Base-by-base conservation (phyloP, 2,797 vertebrate species). In the Nothura maculosa region DNA sequence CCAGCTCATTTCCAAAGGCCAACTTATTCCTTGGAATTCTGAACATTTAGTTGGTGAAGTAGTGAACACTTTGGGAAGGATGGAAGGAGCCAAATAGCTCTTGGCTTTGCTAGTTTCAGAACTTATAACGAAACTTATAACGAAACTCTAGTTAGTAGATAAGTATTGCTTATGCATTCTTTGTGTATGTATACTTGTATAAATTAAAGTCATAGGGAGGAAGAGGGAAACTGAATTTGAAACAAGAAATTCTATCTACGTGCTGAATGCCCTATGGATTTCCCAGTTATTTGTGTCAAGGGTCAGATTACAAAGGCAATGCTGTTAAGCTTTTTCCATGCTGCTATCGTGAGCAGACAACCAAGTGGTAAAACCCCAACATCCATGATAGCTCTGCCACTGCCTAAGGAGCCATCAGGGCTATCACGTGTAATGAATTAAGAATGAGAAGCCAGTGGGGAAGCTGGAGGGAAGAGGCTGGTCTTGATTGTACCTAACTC, bases 391-490 rank as follows among this genome's bases (percentile, higher is more conserved):
- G 45, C 55, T 50, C 10, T 50, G 22, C 30, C 34, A 12, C 2
- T 9, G 25, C 62, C 27, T 40, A 61, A 13, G 20, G 48, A 58
- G 28, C 48, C 14, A 6, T 40, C 43, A 50, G 30, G 52, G 52
- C 24, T 22, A 9, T 24, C 0, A 2, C n/a, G 34, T 1, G 0
- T 27, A 36, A 9, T 3, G 52, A 76, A 34, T n/a, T 21, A 25
- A 32, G 43, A 21, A 45, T 25, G 34, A 38, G 82, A 47, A 38
- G 9, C 25, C 1, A 4, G 54, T 0, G 2, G 63, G 78, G 78
- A 30, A 45, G 19, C 0, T 0, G 17, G 20, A 13, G 36, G 20
- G 50, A 25, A 28, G 47, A 28, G 36, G 27, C 7, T 58, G 58
- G 18, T 20, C 2, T 15, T 32, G 17, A 24, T 4, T 8, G 40